phyloP scores from a whole-genome alignment of 2,888 invertebrate species.

The Callosobruchus maculatus region DNA sequence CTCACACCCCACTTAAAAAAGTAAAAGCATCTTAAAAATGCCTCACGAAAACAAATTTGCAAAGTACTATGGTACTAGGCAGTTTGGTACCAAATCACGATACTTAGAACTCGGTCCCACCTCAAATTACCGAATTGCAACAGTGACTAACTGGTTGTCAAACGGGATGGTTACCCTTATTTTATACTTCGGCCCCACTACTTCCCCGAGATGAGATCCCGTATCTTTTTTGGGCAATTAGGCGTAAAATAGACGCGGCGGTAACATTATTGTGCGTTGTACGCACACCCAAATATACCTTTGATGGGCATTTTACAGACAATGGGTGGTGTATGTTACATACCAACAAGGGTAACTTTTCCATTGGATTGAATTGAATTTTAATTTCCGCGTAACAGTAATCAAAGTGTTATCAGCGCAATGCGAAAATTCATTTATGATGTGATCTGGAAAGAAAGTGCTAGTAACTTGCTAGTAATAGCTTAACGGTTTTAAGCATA shows the following conservation, averaged over 20 bases:
- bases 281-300: slow-evolving; percentile 9
- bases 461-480: too few species aligned
- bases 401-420: not conserved
- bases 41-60: too few species aligned
- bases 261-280: slow-evolving; percentile 32
- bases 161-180: slow-evolving; percentile 17
- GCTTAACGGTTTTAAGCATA: too few species aligned
- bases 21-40: too few species aligned
- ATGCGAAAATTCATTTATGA: too few species aligned
- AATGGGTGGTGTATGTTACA: not conserved
- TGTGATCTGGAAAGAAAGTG: too few species aligned
- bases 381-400: not conserved
- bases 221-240: slow-evolving; percentile 43
- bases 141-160: slow-evolving; percentile 17
- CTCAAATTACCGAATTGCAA: not conserved
- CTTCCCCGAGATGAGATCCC: slow-evolving; percentile 12
- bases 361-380: not conserved
- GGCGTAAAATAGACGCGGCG: slow-evolving; percentile 34
- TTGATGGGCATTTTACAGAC: not conserved
- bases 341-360: not conserved
- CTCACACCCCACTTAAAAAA: too few species aligned
- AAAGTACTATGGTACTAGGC: too few species aligned
- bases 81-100: not conserved
- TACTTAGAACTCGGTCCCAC: not conserved
- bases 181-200: slow-evolving; percentile 15